These are phyloP conservation scores for Drosophila rubida DNA, from an alignment of 2,888 invertebrate species.

Conservation along the genomic window DNA sequence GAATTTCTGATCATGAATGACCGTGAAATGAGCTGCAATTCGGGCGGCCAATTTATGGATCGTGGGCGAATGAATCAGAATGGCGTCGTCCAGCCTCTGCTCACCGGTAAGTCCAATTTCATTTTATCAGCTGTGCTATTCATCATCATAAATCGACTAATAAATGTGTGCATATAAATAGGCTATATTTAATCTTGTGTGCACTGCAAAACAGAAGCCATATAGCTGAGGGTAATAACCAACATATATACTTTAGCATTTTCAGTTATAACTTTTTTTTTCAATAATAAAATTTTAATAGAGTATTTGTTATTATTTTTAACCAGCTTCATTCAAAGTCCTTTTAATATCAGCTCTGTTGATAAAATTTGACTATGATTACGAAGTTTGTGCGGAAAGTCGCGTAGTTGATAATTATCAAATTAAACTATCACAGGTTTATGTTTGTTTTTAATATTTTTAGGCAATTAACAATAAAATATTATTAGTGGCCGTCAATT, in stretches of 20 bases:
- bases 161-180: background rate
- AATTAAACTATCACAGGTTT: background rate
- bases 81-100: slow-evolving; percentile 93
- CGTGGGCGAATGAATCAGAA: slow-evolving; percentile 84
- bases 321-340: background rate
- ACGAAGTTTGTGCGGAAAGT: background rate
- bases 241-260: too few species aligned
- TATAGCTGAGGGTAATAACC: background rate
- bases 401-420: background rate
- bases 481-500: too few species aligned
- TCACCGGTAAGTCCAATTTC: slow-evolving; percentile 89
- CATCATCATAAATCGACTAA: background rate
- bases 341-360: background rate
- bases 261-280: too few species aligned
- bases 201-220: background rate
- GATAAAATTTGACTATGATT: background rate
- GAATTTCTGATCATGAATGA: slow-evolving; percentile 80
- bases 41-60: slow-evolving; percentile 82
- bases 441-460: background rate
- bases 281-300: too few species aligned
- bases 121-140: background rate
- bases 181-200: background rate
- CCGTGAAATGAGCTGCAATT: slow-evolving; percentile 80
- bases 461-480: too few species aligned
- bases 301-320: too few species aligned